A percentile compares a stretch with the other conserved stretches of the same genome.
phyloP scores from a whole-genome alignment of 2,797 vertebrate species.

The Gephyroberyx darwinii region DNA sequence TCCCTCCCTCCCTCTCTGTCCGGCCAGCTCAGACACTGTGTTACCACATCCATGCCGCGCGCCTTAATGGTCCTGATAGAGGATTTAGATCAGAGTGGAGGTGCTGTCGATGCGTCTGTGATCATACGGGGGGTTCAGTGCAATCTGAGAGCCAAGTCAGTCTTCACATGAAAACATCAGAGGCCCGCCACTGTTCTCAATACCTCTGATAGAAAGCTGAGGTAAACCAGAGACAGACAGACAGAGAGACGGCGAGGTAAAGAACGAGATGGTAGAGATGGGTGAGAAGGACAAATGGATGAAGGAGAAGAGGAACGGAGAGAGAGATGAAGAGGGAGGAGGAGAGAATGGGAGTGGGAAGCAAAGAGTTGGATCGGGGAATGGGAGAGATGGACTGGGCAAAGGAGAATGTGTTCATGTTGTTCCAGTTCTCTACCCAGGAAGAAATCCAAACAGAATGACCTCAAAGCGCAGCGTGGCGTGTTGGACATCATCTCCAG shows the following conservation, averaged over 20 bases:
- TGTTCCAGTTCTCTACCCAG: not conserved
- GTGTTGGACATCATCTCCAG: not conserved
- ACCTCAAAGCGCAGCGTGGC: not conserved
- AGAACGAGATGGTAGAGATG: not conserved
- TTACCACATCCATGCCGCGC: not conserved
- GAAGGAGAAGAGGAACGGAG: too few relatives aligned
- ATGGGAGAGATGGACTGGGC: not conserved
- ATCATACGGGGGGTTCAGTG: slow-evolving; percentile 2
- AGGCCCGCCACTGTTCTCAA: slow-evolving; percentile 4
- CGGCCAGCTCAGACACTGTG: not conserved
- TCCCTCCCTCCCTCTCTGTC: not conserved
- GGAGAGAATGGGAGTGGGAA: not conserved
- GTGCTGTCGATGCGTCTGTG: not conserved
- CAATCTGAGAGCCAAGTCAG: not conserved
- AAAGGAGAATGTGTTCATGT: not conserved
- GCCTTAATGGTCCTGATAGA: slow-evolving; percentile 27
- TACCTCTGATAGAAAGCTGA: slow-evolving; percentile 18
- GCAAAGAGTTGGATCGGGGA: not conserved
- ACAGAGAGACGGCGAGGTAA: not conserved
- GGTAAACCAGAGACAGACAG: not conserved
- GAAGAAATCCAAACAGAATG: not conserved
- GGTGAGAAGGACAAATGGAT: not conserved
- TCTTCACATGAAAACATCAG: slow-evolving; percentile 13
- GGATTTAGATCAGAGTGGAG: slow-evolving; percentile 30
- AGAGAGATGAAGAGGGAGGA: not conserved